phyloP scores from a whole-genome alignment of 2,888 invertebrate species.

The Phaonia tiefii region DNA sequence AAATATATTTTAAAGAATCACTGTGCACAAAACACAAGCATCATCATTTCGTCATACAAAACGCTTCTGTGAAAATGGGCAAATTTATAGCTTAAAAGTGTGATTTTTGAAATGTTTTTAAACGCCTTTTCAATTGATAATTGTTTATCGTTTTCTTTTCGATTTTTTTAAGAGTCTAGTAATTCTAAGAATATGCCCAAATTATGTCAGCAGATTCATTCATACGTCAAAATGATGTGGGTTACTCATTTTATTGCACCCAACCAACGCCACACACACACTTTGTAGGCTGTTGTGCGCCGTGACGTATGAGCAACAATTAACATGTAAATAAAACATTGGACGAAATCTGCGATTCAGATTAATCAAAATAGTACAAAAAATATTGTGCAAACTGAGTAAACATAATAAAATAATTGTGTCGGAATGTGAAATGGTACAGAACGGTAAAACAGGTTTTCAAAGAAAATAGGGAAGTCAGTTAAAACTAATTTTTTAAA shows the following conservation, averaged over 20 bases:
- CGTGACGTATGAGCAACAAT: conserved; percentile 49
- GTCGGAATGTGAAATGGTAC: too few species aligned
- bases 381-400: neutral
- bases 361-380: neutral
- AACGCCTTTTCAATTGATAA: too few species aligned
- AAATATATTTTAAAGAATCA: too few species aligned
- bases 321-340: conserved; percentile 37
- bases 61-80: too few species aligned
- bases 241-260: neutral
- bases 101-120: too few species aligned
- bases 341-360: neutral
- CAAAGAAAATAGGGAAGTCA: too few species aligned
- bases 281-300: neutral
- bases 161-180: too few species aligned
- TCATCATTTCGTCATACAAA: neutral
- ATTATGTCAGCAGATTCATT: neutral
- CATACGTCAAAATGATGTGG: neutral
- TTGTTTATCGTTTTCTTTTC: neutral
- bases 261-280: too few species aligned
- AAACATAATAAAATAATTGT: neutral
- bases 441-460: too few species aligned
- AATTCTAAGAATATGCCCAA: too few species aligned
- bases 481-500: too few species aligned
- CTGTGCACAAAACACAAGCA: neutral
- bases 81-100: neutral